phyloP scores from a whole-genome alignment of 2,113 vertebrate genomes.

The Cromileptes altivelis region DNA sequence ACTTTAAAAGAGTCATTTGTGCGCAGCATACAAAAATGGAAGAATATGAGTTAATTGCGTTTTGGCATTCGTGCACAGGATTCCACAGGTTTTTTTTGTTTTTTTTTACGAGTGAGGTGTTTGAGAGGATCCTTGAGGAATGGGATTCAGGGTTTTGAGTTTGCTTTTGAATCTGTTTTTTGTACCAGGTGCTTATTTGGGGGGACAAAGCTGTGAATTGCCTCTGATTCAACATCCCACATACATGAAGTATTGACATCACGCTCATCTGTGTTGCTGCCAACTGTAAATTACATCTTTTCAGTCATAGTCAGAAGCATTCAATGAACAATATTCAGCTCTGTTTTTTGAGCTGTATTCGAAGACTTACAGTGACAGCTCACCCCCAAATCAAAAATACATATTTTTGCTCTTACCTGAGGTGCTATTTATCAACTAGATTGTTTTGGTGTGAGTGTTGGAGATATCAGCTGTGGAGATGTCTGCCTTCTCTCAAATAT shows the following conservation, averaged over 20 bases:
- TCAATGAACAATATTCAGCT: slow-evolving; percentile 40
- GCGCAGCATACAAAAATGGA: slow-evolving; percentile 44
- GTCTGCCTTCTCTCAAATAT: too few relatives aligned
- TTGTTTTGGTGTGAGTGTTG: too few relatives aligned
- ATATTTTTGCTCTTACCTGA: too few relatives aligned
- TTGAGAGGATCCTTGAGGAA: slow-evolving; percentile 36
- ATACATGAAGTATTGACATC: slow-evolving; percentile 46
- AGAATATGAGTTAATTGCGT: slow-evolving; percentile 75
- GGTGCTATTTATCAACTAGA: too few relatives aligned
- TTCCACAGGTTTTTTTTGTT: slow-evolving; percentile 39
- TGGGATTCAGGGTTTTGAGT: slow-evolving; percentile 8
- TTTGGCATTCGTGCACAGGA: slow-evolving; percentile 40
- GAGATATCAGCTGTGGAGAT: too few relatives aligned
- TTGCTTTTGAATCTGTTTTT: slow-evolving; percentile 25
- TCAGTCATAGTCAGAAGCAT: slow-evolving; percentile 16
- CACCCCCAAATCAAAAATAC: too few relatives aligned
- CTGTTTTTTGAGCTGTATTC: background rate
- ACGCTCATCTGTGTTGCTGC: slow-evolving; percentile 30
- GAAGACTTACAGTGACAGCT: background rate
- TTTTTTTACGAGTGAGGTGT: slow-evolving; percentile 18
- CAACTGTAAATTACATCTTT: slow-evolving; percentile 34
- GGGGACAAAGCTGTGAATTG: slow-evolving; percentile 50
- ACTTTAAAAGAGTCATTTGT: slow-evolving; percentile 47
- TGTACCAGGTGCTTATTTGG: slow-evolving; percentile 30
- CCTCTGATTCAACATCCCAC: slow-evolving; percentile 51